Percentiles rank a stretch among this genome's conserved stretches.
These are phyloP conservation scores for Gobiocypris rarus DNA, from an alignment of 2,113 vertebrate genomes.

Conservation along the genomic window DNA sequence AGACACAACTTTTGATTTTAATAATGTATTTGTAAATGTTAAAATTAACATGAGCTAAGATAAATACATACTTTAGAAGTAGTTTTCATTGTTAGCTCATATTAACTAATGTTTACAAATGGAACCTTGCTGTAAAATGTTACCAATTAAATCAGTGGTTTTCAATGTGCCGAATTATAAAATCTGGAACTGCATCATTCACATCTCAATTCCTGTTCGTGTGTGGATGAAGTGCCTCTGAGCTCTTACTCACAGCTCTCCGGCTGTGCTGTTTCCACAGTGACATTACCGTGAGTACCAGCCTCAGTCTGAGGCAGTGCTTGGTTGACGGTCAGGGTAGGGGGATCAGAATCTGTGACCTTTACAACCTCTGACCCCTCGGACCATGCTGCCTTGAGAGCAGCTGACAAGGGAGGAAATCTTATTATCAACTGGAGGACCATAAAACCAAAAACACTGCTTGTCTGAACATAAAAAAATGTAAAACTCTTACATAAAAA, in stretches of 20 bases:
- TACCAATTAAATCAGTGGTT: background rate
- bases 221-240: slow-evolving; percentile 29
- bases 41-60: background rate
- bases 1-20: too few relatives aligned
- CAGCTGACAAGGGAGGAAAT: slow-evolving; percentile 54
- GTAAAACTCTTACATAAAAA: background rate
- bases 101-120: background rate
- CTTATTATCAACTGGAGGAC: background rate
- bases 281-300: slow-evolving; percentile 59
- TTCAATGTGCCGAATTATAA: background rate
- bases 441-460: background rate
- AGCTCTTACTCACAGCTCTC: slow-evolving; percentile 78
- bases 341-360: slow-evolving; percentile 26
- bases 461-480: background rate
- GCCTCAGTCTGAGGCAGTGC: slow-evolving; percentile 63
- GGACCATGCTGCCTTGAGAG: slow-evolving; percentile 72
- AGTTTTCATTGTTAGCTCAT: background rate
- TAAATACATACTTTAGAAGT: background rate
- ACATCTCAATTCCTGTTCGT: background rate
- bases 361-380: slow-evolving; percentile 50
- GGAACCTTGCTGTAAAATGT: background rate
- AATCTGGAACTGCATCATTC: background rate
- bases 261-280: slow-evolving; percentile 64
- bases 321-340: slow-evolving; percentile 62
- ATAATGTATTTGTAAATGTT: background rate